Conservation (phyloP, 30 jellyfish, hydroid and myxozoan genomes). For the Hydractinia symbiolongicarpus region DNA sequence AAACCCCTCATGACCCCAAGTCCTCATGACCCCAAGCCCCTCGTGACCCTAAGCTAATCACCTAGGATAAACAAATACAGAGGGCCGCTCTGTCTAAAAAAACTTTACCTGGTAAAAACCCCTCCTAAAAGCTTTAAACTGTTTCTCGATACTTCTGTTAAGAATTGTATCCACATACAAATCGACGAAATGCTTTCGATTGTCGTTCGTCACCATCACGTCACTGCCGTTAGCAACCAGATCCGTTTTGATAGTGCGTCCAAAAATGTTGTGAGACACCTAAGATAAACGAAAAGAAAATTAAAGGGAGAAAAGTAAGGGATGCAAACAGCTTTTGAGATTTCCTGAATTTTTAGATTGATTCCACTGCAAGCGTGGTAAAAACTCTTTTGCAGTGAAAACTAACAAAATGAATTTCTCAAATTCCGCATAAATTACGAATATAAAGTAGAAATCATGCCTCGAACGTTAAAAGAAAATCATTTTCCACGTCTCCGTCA, state of each 20-base stretch:
- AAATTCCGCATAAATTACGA: no score
- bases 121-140: constrained; percentile 52
- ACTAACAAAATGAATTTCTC: no score
- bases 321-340: not conserved
- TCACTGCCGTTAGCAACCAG: constrained; percentile 67
- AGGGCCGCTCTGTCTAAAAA: not conserved
- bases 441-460: constrained; percentile 9
- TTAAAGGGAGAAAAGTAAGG: not conserved
- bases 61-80: not conserved
- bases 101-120: constrained; percentile 71
- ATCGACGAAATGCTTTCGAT: constrained; percentile 62
- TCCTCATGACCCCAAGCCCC: no score
- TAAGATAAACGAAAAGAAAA: not conserved
- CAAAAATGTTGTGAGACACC: constrained; percentile 50
- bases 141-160: constrained; percentile 45
- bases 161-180: constrained; percentile 59
- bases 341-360: not conserved
- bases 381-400: no score
- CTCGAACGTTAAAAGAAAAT: constrained; percentile 73
- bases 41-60: not conserved
- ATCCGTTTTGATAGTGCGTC: constrained; percentile 33
- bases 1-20: not conserved
- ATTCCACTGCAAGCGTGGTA: not conserved
- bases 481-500: constrained; percentile 60
- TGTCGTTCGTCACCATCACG: constrained; percentile 57